Conservation (phyloP, 2,113 vertebrate species). For the Syngnathoides biaculeatus region DNA sequence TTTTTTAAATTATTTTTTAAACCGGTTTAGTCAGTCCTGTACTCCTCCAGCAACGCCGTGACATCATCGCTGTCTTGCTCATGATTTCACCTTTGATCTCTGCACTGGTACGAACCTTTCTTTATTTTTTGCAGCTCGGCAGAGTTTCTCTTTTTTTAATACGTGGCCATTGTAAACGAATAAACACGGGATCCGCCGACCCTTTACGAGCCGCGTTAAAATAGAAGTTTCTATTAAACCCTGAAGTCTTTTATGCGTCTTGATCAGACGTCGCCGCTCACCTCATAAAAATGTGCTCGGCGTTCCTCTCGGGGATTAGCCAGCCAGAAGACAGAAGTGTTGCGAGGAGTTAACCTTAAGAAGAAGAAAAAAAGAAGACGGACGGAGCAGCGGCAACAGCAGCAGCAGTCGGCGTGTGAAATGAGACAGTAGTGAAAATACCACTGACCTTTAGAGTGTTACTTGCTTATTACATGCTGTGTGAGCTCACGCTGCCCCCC, state of each 20-base stretch:
- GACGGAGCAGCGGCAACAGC: background rate
- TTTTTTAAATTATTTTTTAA: background rate
- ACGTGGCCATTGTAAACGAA: background rate
- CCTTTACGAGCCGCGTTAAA: background rate
- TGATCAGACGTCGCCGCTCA: conserved; percentile 12
- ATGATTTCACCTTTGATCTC: background rate
- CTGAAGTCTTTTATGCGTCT: background rate
- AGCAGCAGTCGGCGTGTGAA: conserved; percentile 14
- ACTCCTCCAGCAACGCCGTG: background rate
- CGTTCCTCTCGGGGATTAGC: conserved; percentile 15
- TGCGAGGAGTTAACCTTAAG: conserved; percentile 9
- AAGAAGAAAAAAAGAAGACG: conserved; percentile 1
- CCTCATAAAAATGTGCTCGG: conserved; percentile 24
- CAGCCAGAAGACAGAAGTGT: conserved; percentile 16
- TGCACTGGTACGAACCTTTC: background rate
- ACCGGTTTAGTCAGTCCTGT: background rate
- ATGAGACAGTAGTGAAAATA: conserved; percentile 33
- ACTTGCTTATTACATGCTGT: conserved; percentile 33
- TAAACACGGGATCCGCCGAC: background rate
- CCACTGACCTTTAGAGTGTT: conserved; percentile 54
- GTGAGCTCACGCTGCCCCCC: conserved; percentile 16
- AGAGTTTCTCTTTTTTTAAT: background rate
- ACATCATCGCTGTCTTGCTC: background rate
- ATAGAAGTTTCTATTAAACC: background rate
- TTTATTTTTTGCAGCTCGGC: background rate